These are phyloP conservation scores for Cepaea hortensis DNA, from an alignment of 2,888 invertebrate species.

Conservation along the genomic window DNA sequence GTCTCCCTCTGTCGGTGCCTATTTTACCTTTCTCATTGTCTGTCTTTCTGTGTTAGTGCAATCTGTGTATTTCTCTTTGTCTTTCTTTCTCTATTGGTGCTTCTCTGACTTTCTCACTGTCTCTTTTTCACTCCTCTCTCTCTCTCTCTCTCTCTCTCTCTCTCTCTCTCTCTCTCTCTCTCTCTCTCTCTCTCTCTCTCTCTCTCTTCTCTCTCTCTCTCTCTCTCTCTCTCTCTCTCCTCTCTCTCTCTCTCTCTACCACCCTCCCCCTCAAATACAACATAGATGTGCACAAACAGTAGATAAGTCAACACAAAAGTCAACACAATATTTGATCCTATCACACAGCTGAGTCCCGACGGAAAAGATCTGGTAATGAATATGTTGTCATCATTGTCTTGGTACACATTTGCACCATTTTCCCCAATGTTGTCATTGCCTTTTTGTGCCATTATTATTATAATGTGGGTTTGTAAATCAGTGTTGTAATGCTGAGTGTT, in stretches of 20 bases:
- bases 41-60: too few species aligned
- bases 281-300: neutral
- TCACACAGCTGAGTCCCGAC: constrained; percentile 22
- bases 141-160: constrained; percentile 21
- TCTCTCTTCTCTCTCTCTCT: constrained; percentile 30
- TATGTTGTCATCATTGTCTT: neutral
- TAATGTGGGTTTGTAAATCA: neutral
- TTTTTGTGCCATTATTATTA: too few species aligned
- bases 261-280: too few species aligned
- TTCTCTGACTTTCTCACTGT: constrained; percentile 8
- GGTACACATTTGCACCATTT: too few species aligned
- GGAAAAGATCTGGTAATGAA: constrained; percentile 27
- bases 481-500: neutral
- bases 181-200: too few species aligned
- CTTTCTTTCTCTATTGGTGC: neutral
- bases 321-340: neutral
- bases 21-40: too few species aligned
- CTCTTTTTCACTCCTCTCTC: neutral
- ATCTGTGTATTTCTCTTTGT: neutral
- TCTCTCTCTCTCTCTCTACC: neutral
- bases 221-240: constrained; percentile 26
- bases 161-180: neutral
- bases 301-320: neutral
- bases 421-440: too few species aligned
- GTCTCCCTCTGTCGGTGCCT: too few species aligned